Evolutionary conservation across 2,888 invertebrate genomes (phyloP).

Genomic region (Chloromyia formosa): DNA sequence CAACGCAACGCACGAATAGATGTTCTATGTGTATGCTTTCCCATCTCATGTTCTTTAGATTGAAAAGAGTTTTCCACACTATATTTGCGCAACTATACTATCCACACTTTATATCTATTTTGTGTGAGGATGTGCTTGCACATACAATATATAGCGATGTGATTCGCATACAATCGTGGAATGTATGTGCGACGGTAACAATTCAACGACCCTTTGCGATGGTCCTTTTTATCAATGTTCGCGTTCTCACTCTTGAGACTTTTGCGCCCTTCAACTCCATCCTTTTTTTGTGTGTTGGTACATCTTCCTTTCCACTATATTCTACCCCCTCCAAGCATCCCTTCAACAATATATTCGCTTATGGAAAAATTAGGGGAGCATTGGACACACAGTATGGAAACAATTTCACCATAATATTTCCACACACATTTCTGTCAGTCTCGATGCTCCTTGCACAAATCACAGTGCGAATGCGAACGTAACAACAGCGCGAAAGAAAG

Average conservation of each 20-base stretch:
- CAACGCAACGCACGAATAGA: constrained; percentile 8
- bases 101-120: constrained; percentile 2
- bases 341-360: not conserved
- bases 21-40: constrained; percentile 5
- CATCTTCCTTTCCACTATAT: not conserved
- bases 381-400: constrained; percentile 23
- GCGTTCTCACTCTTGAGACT: constrained; percentile 9
- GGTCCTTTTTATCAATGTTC: constrained; percentile 3
- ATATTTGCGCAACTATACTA: constrained; percentile 42
- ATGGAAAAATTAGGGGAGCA: constrained; percentile 15
- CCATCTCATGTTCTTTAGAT: constrained; percentile 13
- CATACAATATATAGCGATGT: constrained; percentile 13
- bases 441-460: constrained; percentile 32
- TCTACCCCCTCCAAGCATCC: not conserved
- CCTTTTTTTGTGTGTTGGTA: not conserved
- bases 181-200: constrained; percentile 1
- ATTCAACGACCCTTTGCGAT: constrained; percentile 38
- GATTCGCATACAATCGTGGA: constrained; percentile 18
- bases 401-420: constrained; percentile 35
- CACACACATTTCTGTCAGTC: constrained; percentile 21
- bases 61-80: constrained; percentile 19
- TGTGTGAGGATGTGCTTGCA: constrained; percentile 1
- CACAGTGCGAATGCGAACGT: constrained; percentile 18
- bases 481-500: not conserved
- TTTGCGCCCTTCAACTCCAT: constrained; percentile 6